These are phyloP conservation scores for Pitta sordida DNA, from an alignment of 2,113 vertebrate species.

Conservation along the genomic window DNA sequence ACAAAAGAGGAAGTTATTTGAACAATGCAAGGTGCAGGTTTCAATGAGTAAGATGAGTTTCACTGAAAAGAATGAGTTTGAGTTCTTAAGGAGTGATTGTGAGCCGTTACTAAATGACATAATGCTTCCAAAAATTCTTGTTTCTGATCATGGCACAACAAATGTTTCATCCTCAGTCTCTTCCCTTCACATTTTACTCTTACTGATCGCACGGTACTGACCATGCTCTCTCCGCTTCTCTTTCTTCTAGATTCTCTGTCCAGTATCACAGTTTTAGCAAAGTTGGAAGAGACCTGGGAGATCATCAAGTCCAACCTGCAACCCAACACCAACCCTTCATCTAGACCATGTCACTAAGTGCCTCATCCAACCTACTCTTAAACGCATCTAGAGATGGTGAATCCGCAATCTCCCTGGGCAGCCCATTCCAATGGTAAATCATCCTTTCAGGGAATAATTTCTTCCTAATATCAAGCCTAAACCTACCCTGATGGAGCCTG, in stretches of 20 bases:
- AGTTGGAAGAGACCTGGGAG: too few species aligned
- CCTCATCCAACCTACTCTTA: too few species aligned
- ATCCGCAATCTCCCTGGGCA: too few species aligned
- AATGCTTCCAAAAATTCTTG: background rate
- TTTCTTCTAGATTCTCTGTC: background rate
- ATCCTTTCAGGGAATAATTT: too few species aligned
- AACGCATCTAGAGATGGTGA: too few species aligned
- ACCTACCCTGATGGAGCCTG: too few species aligned
- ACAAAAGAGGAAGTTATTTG: background rate
- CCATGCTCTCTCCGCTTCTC: background rate
- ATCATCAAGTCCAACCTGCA: too few species aligned
- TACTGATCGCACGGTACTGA: background rate
- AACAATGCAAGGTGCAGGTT: background rate
- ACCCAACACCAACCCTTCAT: too few species aligned
- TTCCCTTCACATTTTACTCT: background rate
- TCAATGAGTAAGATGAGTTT: background rate
- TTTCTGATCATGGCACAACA: background rate
- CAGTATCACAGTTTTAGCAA: too few species aligned
- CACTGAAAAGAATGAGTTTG: background rate
- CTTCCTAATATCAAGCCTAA: too few species aligned
- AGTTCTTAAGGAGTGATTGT: background rate
- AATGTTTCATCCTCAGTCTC: background rate
- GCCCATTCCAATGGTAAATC: too few species aligned
- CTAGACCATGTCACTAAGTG: too few species aligned
- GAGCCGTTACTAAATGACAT: background rate